Conservation (phyloP, 2,113 vertebrate genomes). For the Urocitellus parryii region DNA sequence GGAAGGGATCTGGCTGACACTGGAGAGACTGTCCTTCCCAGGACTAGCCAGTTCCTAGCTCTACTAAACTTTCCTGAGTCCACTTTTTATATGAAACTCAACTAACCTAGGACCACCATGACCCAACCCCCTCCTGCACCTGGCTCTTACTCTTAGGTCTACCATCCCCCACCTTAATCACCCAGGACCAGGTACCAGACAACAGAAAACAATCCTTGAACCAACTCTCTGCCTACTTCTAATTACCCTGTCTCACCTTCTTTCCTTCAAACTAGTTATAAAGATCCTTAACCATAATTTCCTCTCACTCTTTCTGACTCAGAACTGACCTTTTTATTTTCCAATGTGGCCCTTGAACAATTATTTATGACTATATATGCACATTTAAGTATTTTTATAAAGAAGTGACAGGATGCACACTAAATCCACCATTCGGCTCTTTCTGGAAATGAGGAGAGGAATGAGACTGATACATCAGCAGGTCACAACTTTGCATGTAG, state of each 20-base stretch:
- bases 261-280: not conserved
- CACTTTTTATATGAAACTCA: too few relatives aligned
- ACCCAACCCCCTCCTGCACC: not conserved
- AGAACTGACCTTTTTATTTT: not conserved
- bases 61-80: too few relatives aligned
- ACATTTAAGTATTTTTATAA: not conserved
- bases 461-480: not conserved
- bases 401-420: not conserved
- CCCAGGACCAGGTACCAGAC: not conserved
- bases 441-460: not conserved
- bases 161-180: too few relatives aligned
- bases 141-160: not conserved
- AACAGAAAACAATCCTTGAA: not conserved
- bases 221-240: not conserved
- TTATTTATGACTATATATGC: not conserved
- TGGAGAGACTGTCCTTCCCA: not conserved
- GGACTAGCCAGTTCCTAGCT: not conserved
- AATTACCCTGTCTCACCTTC: not conserved
- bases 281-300: not conserved
- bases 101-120: too few relatives aligned
- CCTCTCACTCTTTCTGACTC: not conserved
- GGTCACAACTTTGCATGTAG: not conserved
- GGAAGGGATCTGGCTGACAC: not conserved
- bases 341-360: not conserved
- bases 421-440: not conserved